Base-by-base conservation (phyloP, 2,113 vertebrate genomes). In the Buteo buteo region DNA sequence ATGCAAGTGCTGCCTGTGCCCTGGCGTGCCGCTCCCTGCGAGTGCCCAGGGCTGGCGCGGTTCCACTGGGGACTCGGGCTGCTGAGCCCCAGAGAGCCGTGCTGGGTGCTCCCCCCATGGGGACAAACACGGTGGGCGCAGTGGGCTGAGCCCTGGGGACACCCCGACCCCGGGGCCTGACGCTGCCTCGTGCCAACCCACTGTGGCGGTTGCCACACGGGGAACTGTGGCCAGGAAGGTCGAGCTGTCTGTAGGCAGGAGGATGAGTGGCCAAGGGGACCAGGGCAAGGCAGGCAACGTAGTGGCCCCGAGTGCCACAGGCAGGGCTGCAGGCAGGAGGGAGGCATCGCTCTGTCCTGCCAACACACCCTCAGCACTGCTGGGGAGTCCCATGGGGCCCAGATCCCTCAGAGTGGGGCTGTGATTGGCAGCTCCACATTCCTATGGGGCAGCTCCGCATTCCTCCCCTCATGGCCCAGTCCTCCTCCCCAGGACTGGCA, bases 331-430 rank as follows among this genome's bases (percentile, higher is more conserved):
- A n/a, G 38, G 50, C 40, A 45, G 78, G 50, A 50, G 16, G 24
- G 36, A 24, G 2, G 65, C 16, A 32, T 34, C 22, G 1, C 40
- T 44, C 19, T 25, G 66, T n/a, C 45, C 24, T 49, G 17, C 45
- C 32, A 69, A 18, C 2, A 6, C 8, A 11, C 57, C 42, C 62
- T 70, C 57, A 58, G 34, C 34, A 18, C 44, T 71, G 38, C 69
- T 13, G n/a, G 54, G 42, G 29, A 24, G 17, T 40, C 32, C 52
- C 1, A 0, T 0, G 2, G 42, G 34, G 42, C 59, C 54, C 61
- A 7, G 18, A 38, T 34, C 31, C 12, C 4, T 3, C 31, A 13
- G 29, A 28, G 17, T 7, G 15, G 42, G 73, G 73, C 44, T 47
- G 44, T 4, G 74, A 49, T 1, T 25, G 28, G 69, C 49, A 64